A percentile compares a stretch with the other conserved stretches of the same genome.
Evolutionary conservation across 2,888 invertebrate genomes (phyloP).

Genomic region (Polydrusus pterygomalis): DNA sequence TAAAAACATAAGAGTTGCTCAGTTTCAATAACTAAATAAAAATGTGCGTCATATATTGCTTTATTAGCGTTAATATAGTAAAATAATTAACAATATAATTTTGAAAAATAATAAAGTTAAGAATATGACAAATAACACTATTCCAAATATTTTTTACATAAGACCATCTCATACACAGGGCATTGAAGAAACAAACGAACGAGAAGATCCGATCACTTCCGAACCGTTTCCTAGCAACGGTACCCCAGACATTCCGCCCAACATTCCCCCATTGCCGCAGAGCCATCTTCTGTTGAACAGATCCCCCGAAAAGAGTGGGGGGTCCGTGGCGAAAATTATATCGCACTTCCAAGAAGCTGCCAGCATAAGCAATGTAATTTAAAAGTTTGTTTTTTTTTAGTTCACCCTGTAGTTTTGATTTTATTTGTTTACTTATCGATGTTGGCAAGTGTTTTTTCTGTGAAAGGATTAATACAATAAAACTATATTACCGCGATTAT

Average conservation of each 20-base stretch:
- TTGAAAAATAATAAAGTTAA: too few species aligned
- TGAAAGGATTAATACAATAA: too few species aligned
- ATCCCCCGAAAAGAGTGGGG: conserved; percentile 65
- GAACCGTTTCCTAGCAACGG: conserved; percentile 54
- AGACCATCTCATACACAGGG: conserved; percentile 63
- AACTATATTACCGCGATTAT: too few species aligned
- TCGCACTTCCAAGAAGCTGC: conserved; percentile 71
- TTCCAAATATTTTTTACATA: too few species aligned
- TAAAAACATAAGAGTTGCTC: too few species aligned
- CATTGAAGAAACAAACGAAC: conserved; percentile 65
- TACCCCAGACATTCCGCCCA: conserved; percentile 66
- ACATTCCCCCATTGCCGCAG: conserved; percentile 71
- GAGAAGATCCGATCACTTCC: conserved; percentile 59
- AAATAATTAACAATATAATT: too few species aligned
- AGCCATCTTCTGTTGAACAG: conserved; percentile 67
- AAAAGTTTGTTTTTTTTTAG: conserved; percentile 55
- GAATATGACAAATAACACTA: too few species aligned
- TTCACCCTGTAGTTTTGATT: conserved; percentile 38
- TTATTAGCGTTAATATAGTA: too few species aligned
- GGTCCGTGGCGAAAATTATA: conserved; percentile 70
- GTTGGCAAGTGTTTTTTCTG: too few species aligned
- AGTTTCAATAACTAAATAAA: too few species aligned
- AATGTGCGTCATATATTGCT: too few species aligned
- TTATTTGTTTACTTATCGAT: neutral
- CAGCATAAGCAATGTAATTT: conserved; percentile 67